Base-by-base conservation (phyloP, 2,113 vertebrate genomes). In the Pluvianellus socialis region DNA sequence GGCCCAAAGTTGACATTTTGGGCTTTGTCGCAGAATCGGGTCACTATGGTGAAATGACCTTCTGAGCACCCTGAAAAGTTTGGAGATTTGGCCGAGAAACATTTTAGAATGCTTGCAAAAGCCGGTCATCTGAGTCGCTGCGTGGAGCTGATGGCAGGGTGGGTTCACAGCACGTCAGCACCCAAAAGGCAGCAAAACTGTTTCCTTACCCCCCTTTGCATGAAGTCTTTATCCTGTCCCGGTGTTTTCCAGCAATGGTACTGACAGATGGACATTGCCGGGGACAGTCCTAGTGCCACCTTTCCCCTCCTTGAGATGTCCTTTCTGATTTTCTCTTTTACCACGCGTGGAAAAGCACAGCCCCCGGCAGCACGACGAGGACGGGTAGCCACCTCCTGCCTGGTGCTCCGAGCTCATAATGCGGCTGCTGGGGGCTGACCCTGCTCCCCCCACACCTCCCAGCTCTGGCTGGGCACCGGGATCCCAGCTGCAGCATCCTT, bases 31-130 rank as follows among this genome's bases (percentile, higher is more conserved):
- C 76, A 85, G 65, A 35, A 49, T 53, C 2, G 26, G 68, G 82
- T 97, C 92, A 72, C 95, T 94, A 79, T 66, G 68, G 93, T 49
- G 52, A 94, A 88, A 47, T 32, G 42, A 90, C 72, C 85, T 94
- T 68, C 45, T 0, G 1, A 92, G 63, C 81, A 81, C 56, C 72
- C 71, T 33, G 52, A 35, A 38, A 95, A 91, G 75, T 88, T 81
- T 65, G 86, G 67, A 77, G 50, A 72, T 89, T 56, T 86, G 79
- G 79, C 90, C 55, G n/a, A 62, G 58, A 85, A 85, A 66, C 1
- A 8, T 83, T 56, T 55, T 7, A 70, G 73, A 67, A 35, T 1
- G 1, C 52, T 45, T 58, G 47, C 49, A 55, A 38, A 80, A 75
- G 49, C 24, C 5, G 3, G 28, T 42, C 35, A 7, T 2, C 47